Conservation (phyloP, 2,888 invertebrate species). For the Aelia acuminata region DNA sequence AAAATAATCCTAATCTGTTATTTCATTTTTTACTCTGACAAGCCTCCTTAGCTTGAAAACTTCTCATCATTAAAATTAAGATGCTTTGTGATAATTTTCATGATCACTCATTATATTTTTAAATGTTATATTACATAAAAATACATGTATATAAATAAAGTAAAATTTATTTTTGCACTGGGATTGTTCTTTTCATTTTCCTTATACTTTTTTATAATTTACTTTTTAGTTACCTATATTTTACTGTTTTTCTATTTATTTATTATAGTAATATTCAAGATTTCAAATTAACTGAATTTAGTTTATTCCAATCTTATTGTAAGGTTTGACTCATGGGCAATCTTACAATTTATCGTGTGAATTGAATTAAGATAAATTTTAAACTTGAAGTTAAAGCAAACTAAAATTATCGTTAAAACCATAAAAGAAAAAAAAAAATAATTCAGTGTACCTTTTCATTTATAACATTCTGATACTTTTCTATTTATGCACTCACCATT, state of each 20-base stretch:
- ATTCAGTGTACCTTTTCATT: neutral
- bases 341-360: neutral
- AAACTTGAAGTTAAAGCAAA: too few relatives aligned
- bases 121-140: neutral
- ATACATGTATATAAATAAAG: neutral
- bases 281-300: too few relatives aligned
- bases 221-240: too few relatives aligned
- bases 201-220: too few relatives aligned
- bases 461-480: neutral
- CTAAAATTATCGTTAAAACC: neutral
- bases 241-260: too few relatives aligned
- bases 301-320: neutral
- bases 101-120: neutral
- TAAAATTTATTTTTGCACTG: neutral
- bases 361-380: neutral
- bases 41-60: neutral
- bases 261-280: too few relatives aligned
- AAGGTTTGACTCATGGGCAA: neutral
- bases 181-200: neutral
- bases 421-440: neutral
- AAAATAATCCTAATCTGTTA: neutral
- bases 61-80: neutral
- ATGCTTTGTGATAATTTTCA: neutral
- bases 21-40: neutral
- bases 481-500: conserved; percentile 15